Evolutionary conservation across 2,113 vertebrate genomes (phyloP), one percentile per base, ranked within the genome.

Genomic region (Syrmaticus mikado): DNA sequence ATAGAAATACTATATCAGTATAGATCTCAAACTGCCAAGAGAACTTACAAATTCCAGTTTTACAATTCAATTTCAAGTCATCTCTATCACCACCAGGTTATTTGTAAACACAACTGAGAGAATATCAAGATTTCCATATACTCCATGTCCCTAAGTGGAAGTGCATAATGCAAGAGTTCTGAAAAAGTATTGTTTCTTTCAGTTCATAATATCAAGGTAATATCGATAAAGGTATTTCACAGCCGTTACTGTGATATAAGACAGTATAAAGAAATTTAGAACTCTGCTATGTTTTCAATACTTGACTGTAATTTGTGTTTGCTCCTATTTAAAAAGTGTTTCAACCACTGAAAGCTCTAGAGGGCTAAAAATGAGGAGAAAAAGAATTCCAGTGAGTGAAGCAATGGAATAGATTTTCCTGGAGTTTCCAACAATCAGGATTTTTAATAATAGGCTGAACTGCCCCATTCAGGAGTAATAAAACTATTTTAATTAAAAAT

Each of bases 211-310:
- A 9, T 2, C 32, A 60, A 40, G 9, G 1, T 16, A 38, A n/a
- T 89, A 50, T 24, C 58, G 66, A 27, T 19, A n/a, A 65, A 75
- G 21, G 1, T 32, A 50, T 66, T 53, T 76, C 66, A 55, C n/a
- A 52, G 0, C 8, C 4, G 50, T 40, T 65, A 60, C 7, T 73
- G 7, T 65, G 20, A 13, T 55, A 41, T 20, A 22, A 77, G 9
- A 0, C 1, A 41, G 3, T 28, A 0, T 21, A 8, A 28, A 67
- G 57, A 57, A 0, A n/a, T 72, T 79, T 46, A 67, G 36, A 85
- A 40, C 3, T 21, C 7, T 30, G 8, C 2, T 3, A 2, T 18
- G 71, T 43, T 8, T 50, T 75, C 21, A n/a, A 17, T 34, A 72
- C 2, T n/a, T 24, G 1, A 1, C 2, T 20, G 4, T 8, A 46